Evolutionary conservation across 2,113 vertebrate genomes (phyloP), one percentile per base, ranked within the genome.

Genomic region (Notarius lentiginosus): DNA sequence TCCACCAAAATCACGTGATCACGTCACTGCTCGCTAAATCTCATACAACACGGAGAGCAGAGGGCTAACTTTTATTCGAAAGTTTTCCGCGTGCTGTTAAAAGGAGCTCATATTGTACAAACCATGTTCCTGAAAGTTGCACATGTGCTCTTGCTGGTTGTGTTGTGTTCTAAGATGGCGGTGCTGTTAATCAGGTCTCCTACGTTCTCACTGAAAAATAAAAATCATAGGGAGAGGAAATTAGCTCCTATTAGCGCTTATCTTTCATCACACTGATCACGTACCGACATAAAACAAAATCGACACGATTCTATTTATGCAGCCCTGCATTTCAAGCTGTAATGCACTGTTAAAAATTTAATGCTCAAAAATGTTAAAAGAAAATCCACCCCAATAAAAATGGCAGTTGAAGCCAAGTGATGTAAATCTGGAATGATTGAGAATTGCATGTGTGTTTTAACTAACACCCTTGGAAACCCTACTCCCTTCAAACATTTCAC

Each of bases 111-210:
- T 30, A 2, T 6, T 18, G 34, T 82, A 87, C 86, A 17, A 88
- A 99, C 98, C 97, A 99, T 97, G 0, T 98, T 99, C 91, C 98
- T 97, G 93, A 99, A 99, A 86, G 95, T 95, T 77, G 97, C 97
- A 0, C 96, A 96, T 34, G 97, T 97, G 92, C 94, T 96, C 91
- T 95, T 97, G 2, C 91, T 97, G 60, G 96, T 70, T 47, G 95
- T 91, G 91, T 96, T 97, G 93, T 96, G 96, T 90, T 99, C 98
- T 82, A 99, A 92, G 51, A 97, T 92, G 66, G 97, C 96, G 0
- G 93, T 93, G 60, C 96, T 97, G 93, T 99, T 99, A 92, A 97
- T 93, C 87, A 99, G 96, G 87, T 99, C 98, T 2, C 97, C 98
- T 0, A 97, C 97, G 92, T 96, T 97, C 84, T 99, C 98, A 0